Evolutionary conservation across 2,113 vertebrate genomes (phyloP), one percentile per base, ranked within the genome.

Genomic region (Nothoprocta perdicaria): DNA sequence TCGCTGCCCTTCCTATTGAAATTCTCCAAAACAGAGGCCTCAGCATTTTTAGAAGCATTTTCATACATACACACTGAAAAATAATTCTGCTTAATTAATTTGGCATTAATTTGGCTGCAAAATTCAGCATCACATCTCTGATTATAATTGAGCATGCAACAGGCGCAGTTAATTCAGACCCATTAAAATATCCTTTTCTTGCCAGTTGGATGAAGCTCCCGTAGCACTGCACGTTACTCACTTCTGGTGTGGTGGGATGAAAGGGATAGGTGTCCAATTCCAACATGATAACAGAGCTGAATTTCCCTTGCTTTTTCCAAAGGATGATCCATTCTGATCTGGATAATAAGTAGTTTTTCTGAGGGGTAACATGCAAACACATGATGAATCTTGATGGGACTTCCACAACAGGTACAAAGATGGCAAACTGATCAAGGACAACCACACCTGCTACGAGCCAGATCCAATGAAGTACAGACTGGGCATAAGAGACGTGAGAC

Each of bases 371-470:
- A 5, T 12, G 23, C 7, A 8, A 16, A 35, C 19, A 50, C 19
- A 1, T 23, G 31, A 73, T 6, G 3, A 88, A 15, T 40, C 10
- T 79, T 41, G 52, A 31, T 62, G 84, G 55, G 26, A n/a, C 33
- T 81, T 84, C 74, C 46, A 43, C 79, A 77, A 83, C 93, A 99
- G 99, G 98, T 98, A 98, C 92, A 99, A 98, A 71, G 98, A 99
- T n/a, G 98, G 97, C 22, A 94, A 97, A 66, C 93, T 23, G 53
- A 98, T 99, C 92, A 84, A 66, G 67, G 96, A 96, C 15, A 98
- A 98, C 91, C 97, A 97, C 21, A 98, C 97, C 9, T 98, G 98
- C 75, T 99, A 98, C 8, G 97, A 96, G 55, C 93, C 92, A 3
- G 96, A 96, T 1, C 93, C 96, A 14, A 55, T 85, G 8, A 94